Conservation (phyloP, 1,140 invertebrate species). For the Drosophila murphyi region DNA sequence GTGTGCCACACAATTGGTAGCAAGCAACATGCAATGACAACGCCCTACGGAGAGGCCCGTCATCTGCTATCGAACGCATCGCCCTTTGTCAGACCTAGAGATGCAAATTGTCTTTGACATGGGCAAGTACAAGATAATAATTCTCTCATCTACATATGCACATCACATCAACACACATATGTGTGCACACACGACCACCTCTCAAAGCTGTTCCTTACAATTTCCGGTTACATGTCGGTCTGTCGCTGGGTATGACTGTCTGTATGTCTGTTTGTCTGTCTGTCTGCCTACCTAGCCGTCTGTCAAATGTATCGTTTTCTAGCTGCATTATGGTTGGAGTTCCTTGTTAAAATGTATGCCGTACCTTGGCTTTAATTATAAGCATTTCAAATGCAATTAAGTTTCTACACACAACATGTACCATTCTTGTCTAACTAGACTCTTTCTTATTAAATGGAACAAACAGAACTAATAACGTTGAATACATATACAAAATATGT, state of each 20-base stretch:
- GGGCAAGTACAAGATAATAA: constrained; percentile 70
- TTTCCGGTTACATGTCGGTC: constrained; percentile 44
- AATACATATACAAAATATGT: too few species aligned
- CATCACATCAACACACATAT: neutral
- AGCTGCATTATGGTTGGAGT: constrained; percentile 17
- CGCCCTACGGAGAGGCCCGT: constrained; percentile 13
- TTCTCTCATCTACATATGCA: constrained; percentile 44
- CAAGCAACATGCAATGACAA: constrained; percentile 20
- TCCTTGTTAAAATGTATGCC: constrained; percentile 37
- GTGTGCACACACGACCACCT: neutral
- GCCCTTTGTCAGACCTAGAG: constrained; percentile 55
- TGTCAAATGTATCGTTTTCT: constrained; percentile 17
- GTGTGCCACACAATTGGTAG: constrained; percentile 8
- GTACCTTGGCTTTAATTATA: constrained; percentile 53
- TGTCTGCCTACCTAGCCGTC: constrained; percentile 17
- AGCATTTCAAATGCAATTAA: constrained; percentile 20
- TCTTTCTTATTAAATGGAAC: neutral
- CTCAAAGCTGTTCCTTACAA: constrained; percentile 33
- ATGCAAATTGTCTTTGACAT: constrained; percentile 70
- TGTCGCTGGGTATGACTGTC: neutral
- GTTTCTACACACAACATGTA: constrained; percentile 8
- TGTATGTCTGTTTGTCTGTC: neutral
- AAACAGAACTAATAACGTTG: too few species aligned
- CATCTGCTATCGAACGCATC: constrained; percentile 12
- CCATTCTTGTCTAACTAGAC: neutral